Base-by-base conservation (phyloP, 2,113 vertebrate species). In the Cyanistes caeruleus region DNA sequence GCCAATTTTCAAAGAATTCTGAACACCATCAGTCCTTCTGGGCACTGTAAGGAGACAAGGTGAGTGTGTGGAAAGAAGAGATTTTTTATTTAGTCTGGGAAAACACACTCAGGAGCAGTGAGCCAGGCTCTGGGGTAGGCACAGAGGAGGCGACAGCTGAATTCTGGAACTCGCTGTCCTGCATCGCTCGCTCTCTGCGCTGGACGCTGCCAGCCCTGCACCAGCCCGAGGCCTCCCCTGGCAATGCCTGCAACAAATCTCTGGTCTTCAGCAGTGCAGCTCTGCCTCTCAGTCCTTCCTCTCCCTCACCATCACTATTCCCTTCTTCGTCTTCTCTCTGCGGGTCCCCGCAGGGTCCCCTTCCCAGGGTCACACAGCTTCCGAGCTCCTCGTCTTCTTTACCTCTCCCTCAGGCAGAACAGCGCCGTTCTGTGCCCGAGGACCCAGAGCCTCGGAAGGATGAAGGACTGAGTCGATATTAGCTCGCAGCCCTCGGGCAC, bases 11-110 rank as follows among this genome's bases (percentile, higher is more conserved):
- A 44, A 52, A 62, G 20, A 14, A 7, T 53, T 33, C 12, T 39
- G 67, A 39, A 20, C 6, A 22, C 30, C 5, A 5, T 13, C 30
- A 83, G 62, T 6, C 8, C 0, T 0, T 23, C 30, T 37, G 2
- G 3, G 55, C 30, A 24, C 41, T 28, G 28, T 6, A 43, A 76
- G 0, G 1, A 52, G 37, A 30, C 51, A 62, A 37, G 27, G 25
- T 11, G 24, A 37, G 27, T 16, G 5, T 10, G 22, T 46, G 43
- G 28, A 21, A 79, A 64, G 31, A 33, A 28, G 3, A 39, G 25
- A 56, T 52, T 6, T 35, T 92, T 92, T 90, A 76, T 90, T 87
- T 43, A 10, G 22, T 44, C 5, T 41, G n/a, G 44, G 24, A 14
- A 76, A 67, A 59, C 43, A 28, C 0, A 10, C 37, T 85, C 27